phyloP scores from a whole-genome alignment of 1,140 invertebrate genomes.

The Sycobia sp. region DNA sequence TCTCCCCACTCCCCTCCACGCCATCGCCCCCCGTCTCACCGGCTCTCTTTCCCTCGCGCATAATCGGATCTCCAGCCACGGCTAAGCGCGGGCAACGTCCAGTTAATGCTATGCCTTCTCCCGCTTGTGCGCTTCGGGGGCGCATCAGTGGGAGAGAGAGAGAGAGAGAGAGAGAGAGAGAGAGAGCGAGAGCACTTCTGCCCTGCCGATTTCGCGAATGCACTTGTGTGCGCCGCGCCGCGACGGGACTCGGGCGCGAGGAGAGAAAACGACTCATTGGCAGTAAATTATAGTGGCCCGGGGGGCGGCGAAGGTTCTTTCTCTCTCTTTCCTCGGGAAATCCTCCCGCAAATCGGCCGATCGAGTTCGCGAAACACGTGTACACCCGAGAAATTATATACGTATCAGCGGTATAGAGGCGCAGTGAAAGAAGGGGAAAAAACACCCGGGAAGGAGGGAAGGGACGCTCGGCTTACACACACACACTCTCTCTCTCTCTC shows the following conservation, averaged over 20 bases:
- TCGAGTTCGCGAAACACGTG: constrained; percentile 20
- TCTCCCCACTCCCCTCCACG: too few relatives aligned
- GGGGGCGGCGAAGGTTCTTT: constrained; percentile 2
- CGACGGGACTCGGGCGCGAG: too few relatives aligned
- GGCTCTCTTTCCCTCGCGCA: too few relatives aligned
- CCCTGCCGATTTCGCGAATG: constrained; percentile 27
- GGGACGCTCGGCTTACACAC: too few relatives aligned
- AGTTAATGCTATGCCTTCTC: constrained; percentile 56
- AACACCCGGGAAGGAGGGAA: constrained; percentile 18
- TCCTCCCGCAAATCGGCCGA: constrained; percentile 19
- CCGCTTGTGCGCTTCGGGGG: constrained; percentile 28
- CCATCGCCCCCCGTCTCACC: too few relatives aligned
- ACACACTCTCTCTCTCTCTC: too few relatives aligned
- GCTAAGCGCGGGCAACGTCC: constrained; percentile 51
- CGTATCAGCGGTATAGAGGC: background rate
- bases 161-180: constrained; percentile 11
- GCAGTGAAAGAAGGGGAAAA: background rate
- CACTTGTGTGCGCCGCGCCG: constrained; percentile 15
- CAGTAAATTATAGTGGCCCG: constrained; percentile 31
- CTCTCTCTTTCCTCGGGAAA: constrained; percentile 31
- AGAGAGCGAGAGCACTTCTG: background rate
- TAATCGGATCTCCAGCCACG: too few relatives aligned
- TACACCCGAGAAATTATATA: constrained; percentile 33
- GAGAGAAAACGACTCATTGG: constrained; percentile 31
- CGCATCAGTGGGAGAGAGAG: constrained; percentile 11